These are phyloP conservation scores for Aplochiton taeniatus DNA, from an alignment of 2,797 vertebrate species.

Conservation along the genomic window DNA sequence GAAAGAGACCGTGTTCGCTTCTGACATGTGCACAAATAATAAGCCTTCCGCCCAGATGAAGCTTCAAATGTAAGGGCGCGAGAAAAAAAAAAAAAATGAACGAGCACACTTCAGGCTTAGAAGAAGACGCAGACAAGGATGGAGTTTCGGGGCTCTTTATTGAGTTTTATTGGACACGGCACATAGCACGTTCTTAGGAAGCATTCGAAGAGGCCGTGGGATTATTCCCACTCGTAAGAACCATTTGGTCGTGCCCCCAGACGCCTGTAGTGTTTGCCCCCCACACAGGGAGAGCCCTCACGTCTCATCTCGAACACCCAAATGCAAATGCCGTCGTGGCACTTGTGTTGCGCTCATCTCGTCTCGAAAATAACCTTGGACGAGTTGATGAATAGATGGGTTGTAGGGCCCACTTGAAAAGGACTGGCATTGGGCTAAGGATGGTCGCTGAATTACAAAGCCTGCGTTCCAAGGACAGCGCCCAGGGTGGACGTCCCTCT, in stretches of 20 bases:
- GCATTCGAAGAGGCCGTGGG: slow-evolving; percentile 16
- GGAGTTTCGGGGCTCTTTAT: slow-evolving; percentile 27
- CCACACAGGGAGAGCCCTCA: not conserved
- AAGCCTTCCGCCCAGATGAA: slow-evolving; percentile 59
- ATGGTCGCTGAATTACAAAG: slow-evolving; percentile 15
- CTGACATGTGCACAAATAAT: slow-evolving; percentile 67
- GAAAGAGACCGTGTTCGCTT: slow-evolving; percentile 34
- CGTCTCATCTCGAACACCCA: too few relatives aligned
- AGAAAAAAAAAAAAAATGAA: not conserved
- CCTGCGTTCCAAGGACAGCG: slow-evolving; percentile 19
- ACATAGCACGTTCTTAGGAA: slow-evolving; percentile 24
- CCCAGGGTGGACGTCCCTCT: slow-evolving; percentile 18
- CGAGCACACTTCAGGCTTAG: slow-evolving; percentile 59
- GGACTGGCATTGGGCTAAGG: not conserved
- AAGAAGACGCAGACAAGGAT: slow-evolving; percentile 45
- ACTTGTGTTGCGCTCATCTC: not conserved
- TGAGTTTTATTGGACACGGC: slow-evolving; percentile 20
- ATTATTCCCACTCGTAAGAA: slow-evolving; percentile 29
- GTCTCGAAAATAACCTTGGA: slow-evolving; percentile 4
- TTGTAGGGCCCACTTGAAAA: slow-evolving; percentile 20
- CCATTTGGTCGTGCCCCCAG: not conserved
- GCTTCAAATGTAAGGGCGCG: slow-evolving; percentile 53
- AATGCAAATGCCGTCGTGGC: not conserved
- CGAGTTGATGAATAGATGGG: not conserved
- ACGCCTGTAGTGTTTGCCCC: not conserved